Evolutionary conservation across 2,888 invertebrate genomes (phyloP).

Genomic region (Caenorhabditis drosophilae): DNA sequence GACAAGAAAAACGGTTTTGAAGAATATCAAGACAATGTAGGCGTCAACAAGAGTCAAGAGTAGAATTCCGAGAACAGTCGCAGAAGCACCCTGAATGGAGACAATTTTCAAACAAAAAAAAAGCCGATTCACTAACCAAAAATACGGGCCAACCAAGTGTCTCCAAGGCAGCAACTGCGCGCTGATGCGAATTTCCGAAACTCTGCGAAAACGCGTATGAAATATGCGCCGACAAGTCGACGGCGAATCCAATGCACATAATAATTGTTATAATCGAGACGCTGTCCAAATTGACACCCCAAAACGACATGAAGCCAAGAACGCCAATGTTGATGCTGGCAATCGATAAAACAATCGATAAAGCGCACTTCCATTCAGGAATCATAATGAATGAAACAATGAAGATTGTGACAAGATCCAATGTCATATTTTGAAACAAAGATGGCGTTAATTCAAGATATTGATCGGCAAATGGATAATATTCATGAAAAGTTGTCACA

Average conservation of each 20-base stretch:
- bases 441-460: conserved; percentile 68
- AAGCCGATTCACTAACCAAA: conserved; percentile 40
- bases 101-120: not conserved
- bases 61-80: conserved; percentile 65
- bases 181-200: conserved; percentile 41
- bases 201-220: conserved; percentile 54
- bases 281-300: conserved; percentile 76
- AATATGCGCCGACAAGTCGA: conserved; percentile 71
- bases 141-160: conserved; percentile 88
- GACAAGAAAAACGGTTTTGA: conserved; percentile 68
- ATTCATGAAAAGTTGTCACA: conserved; percentile 90
- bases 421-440: conserved; percentile 77
- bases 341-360: conserved; percentile 92
- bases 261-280: conserved; percentile 95
- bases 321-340: conserved; percentile 72
- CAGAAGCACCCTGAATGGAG: conserved; percentile 60
- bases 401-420: conserved; percentile 91
- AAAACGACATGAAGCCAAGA: conserved; percentile 67
- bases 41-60: conserved; percentile 62
- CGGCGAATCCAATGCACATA: conserved; percentile 95
- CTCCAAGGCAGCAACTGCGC: conserved; percentile 76
- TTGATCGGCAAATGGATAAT: conserved; percentile 89
- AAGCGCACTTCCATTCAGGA: conserved; percentile 85
- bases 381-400: conserved; percentile 90
- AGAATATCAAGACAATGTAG: conserved; percentile 65